Percentiles rank a stretch among this genome's conserved stretches.
Evolutionary conservation across 2,797 vertebrate species (phyloP).

Genomic region (Thalassophryne amazonica): DNA sequence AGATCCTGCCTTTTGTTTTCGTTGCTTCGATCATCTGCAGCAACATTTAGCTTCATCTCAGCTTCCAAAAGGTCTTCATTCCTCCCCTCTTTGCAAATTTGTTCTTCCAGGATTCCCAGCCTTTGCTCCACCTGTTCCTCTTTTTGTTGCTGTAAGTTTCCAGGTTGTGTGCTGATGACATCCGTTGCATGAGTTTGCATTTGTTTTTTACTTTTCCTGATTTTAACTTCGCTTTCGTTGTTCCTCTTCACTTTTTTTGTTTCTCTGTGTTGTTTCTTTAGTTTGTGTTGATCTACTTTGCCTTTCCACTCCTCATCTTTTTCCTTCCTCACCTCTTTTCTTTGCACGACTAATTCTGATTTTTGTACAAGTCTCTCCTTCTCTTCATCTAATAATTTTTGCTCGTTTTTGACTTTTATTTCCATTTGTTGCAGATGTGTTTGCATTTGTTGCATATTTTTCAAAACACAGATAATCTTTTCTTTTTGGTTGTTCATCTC

Average conservation of each 20-base stretch:
- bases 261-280: background rate
- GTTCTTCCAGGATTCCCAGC: too few species aligned
- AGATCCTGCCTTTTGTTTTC: conserved; percentile 13
- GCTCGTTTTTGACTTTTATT: background rate
- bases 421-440: background rate
- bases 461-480: background rate
- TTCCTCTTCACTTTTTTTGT: background rate
- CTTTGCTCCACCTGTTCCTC: too few species aligned
- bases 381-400: conserved; percentile 1
- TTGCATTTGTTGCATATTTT: background rate
- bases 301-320: background rate
- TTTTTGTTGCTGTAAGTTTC: too few species aligned
- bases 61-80: background rate
- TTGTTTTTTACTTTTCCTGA: background rate
- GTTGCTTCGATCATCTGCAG: too few species aligned
- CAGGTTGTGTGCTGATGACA: too few species aligned
- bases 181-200: too few species aligned
- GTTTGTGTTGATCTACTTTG: background rate
- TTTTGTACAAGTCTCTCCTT: background rate
- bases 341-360: background rate
- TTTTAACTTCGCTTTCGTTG: background rate
- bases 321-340: background rate
- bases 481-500: conserved; percentile 21
- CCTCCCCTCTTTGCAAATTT: too few species aligned
- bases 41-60: too few species aligned